Evolutionary conservation across 1,140 invertebrate genomes (phyloP), one percentile per base, ranked within the genome.

Genomic region (Amyelois transitella): DNA sequence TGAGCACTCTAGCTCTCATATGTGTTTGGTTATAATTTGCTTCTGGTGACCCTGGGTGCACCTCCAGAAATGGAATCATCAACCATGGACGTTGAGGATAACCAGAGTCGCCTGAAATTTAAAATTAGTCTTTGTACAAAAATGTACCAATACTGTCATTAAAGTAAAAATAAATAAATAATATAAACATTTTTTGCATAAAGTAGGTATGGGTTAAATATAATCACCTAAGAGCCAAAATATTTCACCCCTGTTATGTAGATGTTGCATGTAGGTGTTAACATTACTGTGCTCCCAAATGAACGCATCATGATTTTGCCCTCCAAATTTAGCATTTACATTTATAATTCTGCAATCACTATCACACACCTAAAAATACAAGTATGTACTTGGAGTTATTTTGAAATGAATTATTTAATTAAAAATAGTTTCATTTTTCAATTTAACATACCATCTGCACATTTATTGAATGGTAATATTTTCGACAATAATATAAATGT

Each of bases 31-130:
- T 44, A 14, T 44, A 44, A 5, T 7, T 7, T 10, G 43, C 43
- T 4, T 44, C 43, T 7, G 43, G 6, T 7, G 6, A n/a, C 10
- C 43, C 14, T 44, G 6, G 6, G 5, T 10, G 5, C 4, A 17
- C 43, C 10, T 14, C 43, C 5, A 14, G 5, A 44, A 44, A n/a
- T 18, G 44, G 44, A 2, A 14, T 47, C 44, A 49, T 49, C 6
- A 49, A 20, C 47, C 47, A 49, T 20, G 47, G 47, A 12, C 47
- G 19, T 14, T 49, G n/a, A n/a, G n/a, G n/a, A n/a, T n/a, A n/a
- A n/a, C n/a, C n/a, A n/a, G n/a, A n/a, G n/a, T n/a, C n/a, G 47
- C 6, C 47, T 20, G 20, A 20, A 49, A 22, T 49, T 20, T 49
- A 49, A 12, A 49, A 49, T 14, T 43, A 43, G 12, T 14, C 12